Evolutionary conservation across 2,888 invertebrate species (phyloP).

Genomic region (Lasioglossum marginatum): DNA sequence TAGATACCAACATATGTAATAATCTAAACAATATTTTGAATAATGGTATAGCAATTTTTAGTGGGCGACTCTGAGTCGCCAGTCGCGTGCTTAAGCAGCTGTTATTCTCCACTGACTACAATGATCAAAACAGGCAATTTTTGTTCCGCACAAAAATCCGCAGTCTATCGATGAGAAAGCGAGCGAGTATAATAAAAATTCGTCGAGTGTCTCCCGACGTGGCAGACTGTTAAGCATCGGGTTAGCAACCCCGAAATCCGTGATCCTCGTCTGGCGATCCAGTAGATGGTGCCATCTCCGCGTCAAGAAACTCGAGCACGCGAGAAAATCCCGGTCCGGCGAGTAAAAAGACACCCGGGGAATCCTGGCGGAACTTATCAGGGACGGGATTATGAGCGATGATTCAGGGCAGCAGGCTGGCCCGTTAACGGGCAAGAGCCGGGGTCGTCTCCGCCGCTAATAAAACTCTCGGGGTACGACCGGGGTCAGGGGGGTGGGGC

Average conservation of each 20-base stretch:
- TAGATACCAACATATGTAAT: no score
- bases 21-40: no score
- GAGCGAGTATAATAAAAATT: not conserved
- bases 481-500: not conserved
- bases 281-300: not conserved
- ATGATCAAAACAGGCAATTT: no score
- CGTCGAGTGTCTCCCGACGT: not conserved
- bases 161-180: not conserved
- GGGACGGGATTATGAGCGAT: conserved; percentile 40
- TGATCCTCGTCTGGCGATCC: not conserved
- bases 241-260: not conserved
- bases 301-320: not conserved
- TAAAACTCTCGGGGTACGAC: conserved; percentile 44
- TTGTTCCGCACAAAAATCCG: not conserved
- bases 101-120: no score
- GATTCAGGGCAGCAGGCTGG: conserved; percentile 35
- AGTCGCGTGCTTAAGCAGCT: no score
- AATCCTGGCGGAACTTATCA: conserved; percentile 29
- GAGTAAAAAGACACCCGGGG: not conserved
- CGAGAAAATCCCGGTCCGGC: conserved; percentile 6
- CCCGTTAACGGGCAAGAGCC: conserved; percentile 37
- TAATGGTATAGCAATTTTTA: no score
- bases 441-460: conserved; percentile 32
- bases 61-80: no score
- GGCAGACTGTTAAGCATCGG: not conserved